Evolutionary conservation across 1,140 invertebrate genomes (phyloP).

Genomic region (Stegodyphus dumicola): DNA sequence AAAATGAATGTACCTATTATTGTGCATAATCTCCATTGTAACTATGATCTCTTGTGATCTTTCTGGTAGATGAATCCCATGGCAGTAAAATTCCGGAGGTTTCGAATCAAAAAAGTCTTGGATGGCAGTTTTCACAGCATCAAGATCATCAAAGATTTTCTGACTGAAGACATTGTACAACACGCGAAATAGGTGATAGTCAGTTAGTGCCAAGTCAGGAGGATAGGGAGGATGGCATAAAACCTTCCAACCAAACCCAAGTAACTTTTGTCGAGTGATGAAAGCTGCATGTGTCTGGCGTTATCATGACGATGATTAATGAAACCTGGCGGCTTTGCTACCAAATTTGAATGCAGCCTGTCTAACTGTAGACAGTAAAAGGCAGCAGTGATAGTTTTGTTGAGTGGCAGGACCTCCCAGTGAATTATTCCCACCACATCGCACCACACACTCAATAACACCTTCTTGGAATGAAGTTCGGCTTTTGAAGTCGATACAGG

Average conservation of each 20-base stretch:
- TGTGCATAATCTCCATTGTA: constrained; percentile 8
- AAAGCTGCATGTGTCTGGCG: background rate
- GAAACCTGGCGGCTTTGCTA: background rate
- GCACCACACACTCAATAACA: constrained; percentile 6
- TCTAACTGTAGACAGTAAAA: too few relatives aligned
- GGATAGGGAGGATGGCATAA: background rate
- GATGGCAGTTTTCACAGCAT: too few relatives aligned
- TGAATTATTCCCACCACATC: background rate
- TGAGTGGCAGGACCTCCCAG: background rate
- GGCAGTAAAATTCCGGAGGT: background rate
- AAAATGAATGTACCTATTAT: constrained; percentile 5
- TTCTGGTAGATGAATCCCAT: constrained; percentile 4
- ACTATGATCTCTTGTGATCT: constrained; percentile 9
- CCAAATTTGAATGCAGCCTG: too few relatives aligned
- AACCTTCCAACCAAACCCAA: background rate
- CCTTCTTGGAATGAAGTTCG: background rate
- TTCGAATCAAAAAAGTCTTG: background rate
- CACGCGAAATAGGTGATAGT: constrained; percentile 2
- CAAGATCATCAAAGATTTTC: background rate
- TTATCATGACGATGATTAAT: constrained; percentile 7
- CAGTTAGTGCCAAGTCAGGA: constrained; percentile 7
- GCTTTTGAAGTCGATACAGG: constrained; percentile 4
- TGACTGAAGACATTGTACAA: background rate
- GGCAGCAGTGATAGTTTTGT: constrained; percentile 6
- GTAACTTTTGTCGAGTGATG: constrained; percentile 7